Evolutionary conservation across 2,113 vertebrate genomes (phyloP), one percentile per base, ranked within the genome.

Genomic region (Motacilla tschutschensis): DNA sequence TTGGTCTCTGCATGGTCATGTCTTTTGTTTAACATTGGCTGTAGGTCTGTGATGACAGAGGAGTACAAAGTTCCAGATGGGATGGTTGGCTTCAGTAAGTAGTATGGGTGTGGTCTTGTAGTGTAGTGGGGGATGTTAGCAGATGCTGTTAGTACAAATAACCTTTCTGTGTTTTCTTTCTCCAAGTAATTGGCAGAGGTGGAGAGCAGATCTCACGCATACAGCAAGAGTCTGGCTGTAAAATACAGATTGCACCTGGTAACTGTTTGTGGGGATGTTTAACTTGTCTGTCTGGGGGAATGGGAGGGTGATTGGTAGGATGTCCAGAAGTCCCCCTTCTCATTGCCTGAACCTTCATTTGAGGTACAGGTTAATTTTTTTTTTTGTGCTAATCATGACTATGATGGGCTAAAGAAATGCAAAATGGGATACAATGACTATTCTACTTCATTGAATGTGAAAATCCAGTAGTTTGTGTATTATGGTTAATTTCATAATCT

Each of bases 71-170:
- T 99, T 96, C 99, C 99, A 36, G 99, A 99, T 95, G 98, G 99
- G 59, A 99, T 99, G 99, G 99, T 99, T 96, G 99, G 99, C 96
- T 99, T 99, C 95, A 99, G 98, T 99, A 98, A 98, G 99, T 99
- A 90, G 29, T 55, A 16, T 64, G 62, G 60, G 13, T 44, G 43
- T 89, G 78, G 5, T 72, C 28, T 1, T 36, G 29, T 14, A 40
- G 12, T 44, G 2, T 17, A 59, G 55, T 43, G 28, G 76, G 47
- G 67, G 25, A 20, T 62, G 24, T 53, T 79, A 76, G 36, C 25
- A 48, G 25, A 35, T 58, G 6, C 69, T 91, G 20, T 71, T 66
- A 67, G 17, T 93, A 25, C 29, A 81, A 95, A 53, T 63, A 44
- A 84, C 53, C 7, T 85, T 70, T 44, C 11, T 83, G 0, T 87